Evolutionary conservation across 1,140 invertebrate species (phyloP), one percentile per base, ranked within the genome.

Genomic region (Potamilus streckersoni): DNA sequence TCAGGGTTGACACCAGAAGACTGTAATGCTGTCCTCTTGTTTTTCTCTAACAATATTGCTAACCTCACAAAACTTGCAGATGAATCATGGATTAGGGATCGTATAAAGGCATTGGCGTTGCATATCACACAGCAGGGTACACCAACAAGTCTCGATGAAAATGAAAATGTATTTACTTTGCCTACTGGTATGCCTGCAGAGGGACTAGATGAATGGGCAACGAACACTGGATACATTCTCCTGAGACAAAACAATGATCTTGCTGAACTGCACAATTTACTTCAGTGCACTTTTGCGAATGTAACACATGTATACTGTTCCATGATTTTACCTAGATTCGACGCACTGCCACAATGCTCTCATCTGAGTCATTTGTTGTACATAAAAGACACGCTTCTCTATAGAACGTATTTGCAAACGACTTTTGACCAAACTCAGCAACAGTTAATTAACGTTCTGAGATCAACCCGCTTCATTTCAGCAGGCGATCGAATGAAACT

Each of bases 261-360:
- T n/a, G 2, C 0, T 0, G 49, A 74, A 20, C 19, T 74, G 11
- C 69, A 74, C 57, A n/a, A 62, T 13, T 60, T 61, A 23, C n/a
- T 74, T 14, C 17, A 64, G 5, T 60, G 69, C 0, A 31, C 57
- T 0, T 23, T 3, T 62, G 59, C 38, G 17, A 58, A 15, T 13
- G 14, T 23, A 73, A 20, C 17, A 19, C 5, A 58, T 19, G 12
- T 74, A 12, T 74, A 74, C 59, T 8, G 11, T 2, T 14, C 4
- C 11, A 61, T 57, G 13, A 56, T 74, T 11, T 63, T 74, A 55
- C 73, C 73, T 23, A 62, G 17, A 17, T 57, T 69, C n/a, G 16
- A 27, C 3, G 8, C 49, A 13, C 17, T 74, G 1, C 73, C 27
- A 63, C 17, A 31, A 23, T 19, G 64, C 12, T 49, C 8, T 23